Percentiles rank a stretch among this genome's conserved stretches.
Conservation (phyloP, 2,113 vertebrate species). For the Atlantisia rogersi region DNA sequence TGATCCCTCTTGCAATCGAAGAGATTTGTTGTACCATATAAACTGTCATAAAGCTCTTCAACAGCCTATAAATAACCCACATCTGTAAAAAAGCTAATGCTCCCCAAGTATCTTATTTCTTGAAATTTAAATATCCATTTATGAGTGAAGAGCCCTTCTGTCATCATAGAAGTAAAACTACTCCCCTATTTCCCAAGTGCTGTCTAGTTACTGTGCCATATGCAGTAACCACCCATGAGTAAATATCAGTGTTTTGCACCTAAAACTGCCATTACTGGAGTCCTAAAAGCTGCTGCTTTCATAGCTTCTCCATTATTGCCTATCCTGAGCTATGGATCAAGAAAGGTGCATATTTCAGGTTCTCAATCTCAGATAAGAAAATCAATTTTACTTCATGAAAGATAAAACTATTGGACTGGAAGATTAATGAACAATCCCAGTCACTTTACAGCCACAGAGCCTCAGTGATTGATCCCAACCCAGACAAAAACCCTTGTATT, state of each 20-base stretch:
- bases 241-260: neutral
- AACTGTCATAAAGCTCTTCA: neutral
- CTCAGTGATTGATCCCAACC: constrained; percentile 27
- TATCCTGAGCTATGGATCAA: constrained; percentile 2
- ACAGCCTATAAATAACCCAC: neutral
- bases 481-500: constrained; percentile 19
- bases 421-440: constrained; percentile 43
- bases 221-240: neutral
- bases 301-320: neutral
- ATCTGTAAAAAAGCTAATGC: neutral
- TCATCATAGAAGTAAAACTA: neutral
- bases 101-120: neutral
- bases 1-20: neutral
- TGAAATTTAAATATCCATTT: neutral
- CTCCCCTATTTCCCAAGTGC: neutral
- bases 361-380: constrained; percentile 28
- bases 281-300: neutral
- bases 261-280: neutral
- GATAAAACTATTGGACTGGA: constrained; percentile 26
- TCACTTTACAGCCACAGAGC: neutral
- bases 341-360: neutral
- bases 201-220: neutral
- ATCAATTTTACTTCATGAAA: constrained; percentile 48
- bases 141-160: neutral
- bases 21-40: neutral